These are phyloP conservation scores for Centroberyx gerrardi DNA, from an alignment of 2,797 vertebrate genomes.

Conservation along the genomic window DNA sequence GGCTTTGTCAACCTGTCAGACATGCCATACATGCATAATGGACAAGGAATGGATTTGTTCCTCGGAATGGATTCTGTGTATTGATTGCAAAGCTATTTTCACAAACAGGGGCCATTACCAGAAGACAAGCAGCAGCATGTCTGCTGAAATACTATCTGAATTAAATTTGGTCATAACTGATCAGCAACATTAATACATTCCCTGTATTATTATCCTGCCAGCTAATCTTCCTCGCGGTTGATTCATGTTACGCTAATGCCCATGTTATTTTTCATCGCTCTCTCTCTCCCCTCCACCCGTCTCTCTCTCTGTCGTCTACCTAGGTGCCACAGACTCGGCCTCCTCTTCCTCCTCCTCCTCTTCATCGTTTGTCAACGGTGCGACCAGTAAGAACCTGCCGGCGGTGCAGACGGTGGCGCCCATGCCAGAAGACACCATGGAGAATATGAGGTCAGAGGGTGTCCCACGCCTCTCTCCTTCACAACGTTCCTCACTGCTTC, in stretches of 20 bases:
- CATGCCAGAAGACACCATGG: conserved; percentile 98
- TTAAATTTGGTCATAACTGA: conserved; percentile 52
- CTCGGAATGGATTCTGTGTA: conserved; percentile 63
- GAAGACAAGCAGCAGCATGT: conserved; percentile 56
- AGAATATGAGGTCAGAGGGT: conserved; percentile 94
- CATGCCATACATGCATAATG: conserved; percentile 61
- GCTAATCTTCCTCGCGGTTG: conserved; percentile 19
- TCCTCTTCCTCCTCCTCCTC: conserved; percentile 97
- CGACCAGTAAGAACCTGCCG: conserved; percentile 98
- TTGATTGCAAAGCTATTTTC: conserved; percentile 76
- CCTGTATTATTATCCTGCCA: conserved; percentile 19
- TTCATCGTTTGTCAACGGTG: conserved; percentile 98
- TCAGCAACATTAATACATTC: conserved; percentile 47
- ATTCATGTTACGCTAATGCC: conserved; percentile 17
- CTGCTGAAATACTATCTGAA: conserved; percentile 57
- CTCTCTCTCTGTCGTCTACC: background rate
- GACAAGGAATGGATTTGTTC: conserved; percentile 52
- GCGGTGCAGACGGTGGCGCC: conserved; percentile 98
- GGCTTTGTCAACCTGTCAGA: conserved; percentile 41
- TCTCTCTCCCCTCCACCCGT: background rate
- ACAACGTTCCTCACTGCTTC: conserved; percentile 35
- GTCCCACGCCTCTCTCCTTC: background rate
- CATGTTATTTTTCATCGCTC: conserved; percentile 30
- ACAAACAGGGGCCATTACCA: conserved; percentile 65
- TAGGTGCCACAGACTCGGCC: conserved; percentile 97